Evolutionary conservation across 2,113 vertebrate species (phyloP), one percentile per base, ranked within the genome.

Genomic region (Gnathonemus echidnorhynchus): DNA sequence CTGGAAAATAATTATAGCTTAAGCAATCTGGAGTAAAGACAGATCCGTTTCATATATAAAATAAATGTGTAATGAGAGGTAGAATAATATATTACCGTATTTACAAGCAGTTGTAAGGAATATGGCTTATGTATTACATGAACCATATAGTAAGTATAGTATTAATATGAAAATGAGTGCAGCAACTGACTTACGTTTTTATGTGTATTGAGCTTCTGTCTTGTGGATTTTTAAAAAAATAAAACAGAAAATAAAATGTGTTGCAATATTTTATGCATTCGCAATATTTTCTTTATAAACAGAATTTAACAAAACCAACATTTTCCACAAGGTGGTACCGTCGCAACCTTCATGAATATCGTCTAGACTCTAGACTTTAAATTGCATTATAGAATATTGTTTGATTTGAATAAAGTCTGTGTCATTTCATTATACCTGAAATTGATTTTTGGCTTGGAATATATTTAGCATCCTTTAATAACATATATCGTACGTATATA

Each of bases 221-320:
- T 95, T 94, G 92, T 95, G 95, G 93, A 87, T 92, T 92, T 92
- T 95, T 94, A 89, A 90, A 19, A 42, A 80, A 77, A 80, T 42
- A 80, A 80, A 80, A 42, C 5, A 13, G 19, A 84, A 88, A 74
- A 88, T 6, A 70, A 49, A 46, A 39, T 88, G 45, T 10, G 8
- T 88, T 53, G 21, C 87, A 62, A 70, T 46, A n/a, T 27, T 70
- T 19, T 48, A 27, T 74, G 13, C 1, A 88, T 48, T 50, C n/a
- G 42, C 19, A 17, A 19, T 31, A 27, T 35, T 80, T 80, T 80
- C 13, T 80, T 80, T 15, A 35, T 39, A 42, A 80, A 5, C 13
- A 80, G 39, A 80, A 62, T 62, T 62, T n/a, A 62, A 58, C 56
- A 58, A 58, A 58, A 62, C 24, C 21, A 80, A 80, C 0, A 42